Percentiles rank a stretch among this genome's conserved stretches.
Evolutionary conservation across 2,797 vertebrate genomes (phyloP).

Genomic region (Botia almorhae): DNA sequence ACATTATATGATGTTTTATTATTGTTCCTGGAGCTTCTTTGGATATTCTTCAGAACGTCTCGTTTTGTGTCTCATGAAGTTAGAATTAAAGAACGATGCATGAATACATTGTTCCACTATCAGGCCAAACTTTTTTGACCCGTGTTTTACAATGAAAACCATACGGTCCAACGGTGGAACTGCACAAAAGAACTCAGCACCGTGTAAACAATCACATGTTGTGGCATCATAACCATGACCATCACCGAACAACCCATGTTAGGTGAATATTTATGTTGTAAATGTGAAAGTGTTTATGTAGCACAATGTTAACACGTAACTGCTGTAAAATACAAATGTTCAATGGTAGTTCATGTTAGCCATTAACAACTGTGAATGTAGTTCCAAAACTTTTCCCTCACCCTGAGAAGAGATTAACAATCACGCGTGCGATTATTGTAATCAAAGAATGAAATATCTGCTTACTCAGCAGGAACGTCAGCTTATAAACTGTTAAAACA

Average conservation of each 20-base stretch:
- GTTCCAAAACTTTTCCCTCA: too few relatives aligned
- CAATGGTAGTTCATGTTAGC: too few relatives aligned
- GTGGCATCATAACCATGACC: not conserved
- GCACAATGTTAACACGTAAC: too few relatives aligned
- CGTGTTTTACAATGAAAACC: not conserved
- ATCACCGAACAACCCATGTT: not conserved
- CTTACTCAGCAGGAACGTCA: constrained; percentile 15
- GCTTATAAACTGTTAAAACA: constrained; percentile 2
- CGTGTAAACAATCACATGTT: not conserved
- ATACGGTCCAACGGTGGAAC: not conserved
- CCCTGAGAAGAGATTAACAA: not conserved
- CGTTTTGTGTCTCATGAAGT: not conserved
- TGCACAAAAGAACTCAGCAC: not conserved
- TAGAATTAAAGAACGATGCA: not conserved
- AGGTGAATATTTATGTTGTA: not conserved
- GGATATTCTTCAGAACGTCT: not conserved
- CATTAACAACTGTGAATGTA: too few relatives aligned
- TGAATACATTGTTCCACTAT: not conserved
- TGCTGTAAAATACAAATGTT: too few relatives aligned
- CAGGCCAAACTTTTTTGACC: not conserved
- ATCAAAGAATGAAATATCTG: constrained; percentile 1
- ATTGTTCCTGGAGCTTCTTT: too few relatives aligned
- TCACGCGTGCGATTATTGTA: not conserved
- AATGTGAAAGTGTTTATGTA: not conserved
- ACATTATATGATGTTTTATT: too few relatives aligned